Evolutionary conservation across 2,888 invertebrate species (phyloP).

Genomic region (Theretra japonica): DNA sequence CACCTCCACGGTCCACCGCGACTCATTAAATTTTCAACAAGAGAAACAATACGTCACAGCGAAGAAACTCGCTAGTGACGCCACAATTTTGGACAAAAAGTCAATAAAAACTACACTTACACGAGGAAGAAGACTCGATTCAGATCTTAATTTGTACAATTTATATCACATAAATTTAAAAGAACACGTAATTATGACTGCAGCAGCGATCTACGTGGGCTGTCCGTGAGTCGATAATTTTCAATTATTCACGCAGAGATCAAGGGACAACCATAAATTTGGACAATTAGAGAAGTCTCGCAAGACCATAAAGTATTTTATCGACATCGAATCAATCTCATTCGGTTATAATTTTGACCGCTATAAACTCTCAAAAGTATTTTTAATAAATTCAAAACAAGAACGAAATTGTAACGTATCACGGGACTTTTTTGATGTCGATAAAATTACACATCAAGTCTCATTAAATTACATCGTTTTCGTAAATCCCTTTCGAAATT

Average conservation of each 20-base stretch:
- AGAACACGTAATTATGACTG: slow-evolving; percentile 64
- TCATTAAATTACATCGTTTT: background rate
- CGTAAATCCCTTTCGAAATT: slow-evolving; percentile 18
- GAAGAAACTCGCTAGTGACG: slow-evolving; percentile 3
- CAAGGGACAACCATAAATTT: slow-evolving; percentile 37
- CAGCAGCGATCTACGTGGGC: slow-evolving; percentile 49
- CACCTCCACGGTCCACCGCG: slow-evolving; percentile 27
- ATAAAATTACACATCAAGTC: background rate
- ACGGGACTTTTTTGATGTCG: background rate
- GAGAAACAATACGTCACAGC: slow-evolving; percentile 36
- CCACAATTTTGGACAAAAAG: slow-evolving; percentile 60
- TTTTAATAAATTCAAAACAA: background rate
- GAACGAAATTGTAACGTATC: background rate
- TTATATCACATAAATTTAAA: slow-evolving; percentile 76
- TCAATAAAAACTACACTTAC: slow-evolving; percentile 70
- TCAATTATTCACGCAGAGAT: slow-evolving; percentile 57
- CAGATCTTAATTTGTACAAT: slow-evolving; percentile 81
- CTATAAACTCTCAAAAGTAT: background rate
- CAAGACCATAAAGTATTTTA: background rate
- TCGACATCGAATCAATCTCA: background rate
- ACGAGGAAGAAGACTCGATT: slow-evolving; percentile 72
- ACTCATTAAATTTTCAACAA: slow-evolving; percentile 47
- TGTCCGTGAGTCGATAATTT: slow-evolving; percentile 36
- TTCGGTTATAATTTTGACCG: background rate
- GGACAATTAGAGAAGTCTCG: slow-evolving; percentile 15